These are phyloP conservation scores for Lasioglossum pauxillum DNA, from an alignment of 2,888 invertebrate species.

Conservation along the genomic window DNA sequence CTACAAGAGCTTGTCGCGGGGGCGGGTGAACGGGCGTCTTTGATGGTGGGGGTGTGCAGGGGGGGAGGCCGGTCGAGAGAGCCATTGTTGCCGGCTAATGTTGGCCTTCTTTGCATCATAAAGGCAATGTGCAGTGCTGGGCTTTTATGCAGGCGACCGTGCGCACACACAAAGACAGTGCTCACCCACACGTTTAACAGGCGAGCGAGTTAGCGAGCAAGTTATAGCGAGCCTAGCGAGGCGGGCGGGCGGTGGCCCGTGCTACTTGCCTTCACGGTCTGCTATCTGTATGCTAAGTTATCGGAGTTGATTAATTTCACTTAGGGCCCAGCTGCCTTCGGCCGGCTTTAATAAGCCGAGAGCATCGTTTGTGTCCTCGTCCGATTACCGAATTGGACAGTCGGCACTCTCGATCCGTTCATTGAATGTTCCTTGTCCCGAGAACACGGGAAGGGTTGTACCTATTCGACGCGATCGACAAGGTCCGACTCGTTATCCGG, in stretches of 20 bases:
- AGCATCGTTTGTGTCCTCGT: conserved; percentile 24
- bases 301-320: conserved; percentile 73
- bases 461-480: not conserved
- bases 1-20: conserved; percentile 49
- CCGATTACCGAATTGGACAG: not conserved
- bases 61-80: conserved; percentile 47
- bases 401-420: not conserved
- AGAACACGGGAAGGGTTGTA: not conserved
- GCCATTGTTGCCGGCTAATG: conserved; percentile 78
- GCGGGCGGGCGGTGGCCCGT: conserved; percentile 45
- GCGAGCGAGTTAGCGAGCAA: not conserved
- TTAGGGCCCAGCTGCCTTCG: conserved; percentile 68
- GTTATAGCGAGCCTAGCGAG: not conserved
- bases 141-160: conserved; percentile 70
- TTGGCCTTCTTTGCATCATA: conserved; percentile 78
- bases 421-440: not conserved
- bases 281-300: conserved; percentile 66
- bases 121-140: conserved; percentile 70
- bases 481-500: not conserved
- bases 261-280: conserved; percentile 55
- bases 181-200: conserved; percentile 44
- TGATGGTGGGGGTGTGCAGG: not conserved
- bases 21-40: conserved; percentile 22
- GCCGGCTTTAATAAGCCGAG: conserved; percentile 36
- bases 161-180: conserved; percentile 55